Base-by-base conservation (phyloP, 2,888 invertebrate species). In the Geophilus truncorum region DNA sequence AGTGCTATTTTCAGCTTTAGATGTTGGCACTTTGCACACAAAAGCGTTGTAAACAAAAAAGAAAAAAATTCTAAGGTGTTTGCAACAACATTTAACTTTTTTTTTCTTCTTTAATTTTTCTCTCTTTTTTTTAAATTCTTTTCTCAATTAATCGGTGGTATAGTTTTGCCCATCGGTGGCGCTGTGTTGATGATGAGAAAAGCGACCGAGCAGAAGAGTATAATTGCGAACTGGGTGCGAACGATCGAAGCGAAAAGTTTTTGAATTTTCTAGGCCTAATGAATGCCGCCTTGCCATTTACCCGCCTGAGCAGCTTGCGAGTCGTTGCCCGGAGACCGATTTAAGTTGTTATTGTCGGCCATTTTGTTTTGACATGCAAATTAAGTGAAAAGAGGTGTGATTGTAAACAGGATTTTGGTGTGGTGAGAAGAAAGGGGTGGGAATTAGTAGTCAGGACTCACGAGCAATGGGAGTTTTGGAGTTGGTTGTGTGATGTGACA, bases 121-220 rank as follows among this genome's bases (percentile, higher is more conserved):
- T 12, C n/a, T 36, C 12, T 36, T 36, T 6, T 12, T 57, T 57
- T 21, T 9, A 12, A 62, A 62, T 62, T 62, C 25, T 62, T 62
- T 62, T 62, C 62, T 23, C 62, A 45, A 45, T 45, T 62, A 25
- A 62, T 62, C 25, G 62, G 12, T 45, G 45, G 45, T 45, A 45
- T 45, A 57, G 23, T 57, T 62, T 23, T 62, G 62, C 62, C 62
- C 12, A 62, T 62, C 7, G 62, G 62, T 62, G 62, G 62, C 7
- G 62, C 62, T 62, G 45, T 62, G 62, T 62, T 62, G 62, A 62
- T 62, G 62, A 62, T 62, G 62, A 62, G 62, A 25, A 62, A 62
- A 62, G 62, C 62, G 62, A 62, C 62, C 62, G 62, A 62, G 62
- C 62, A 62, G 62, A 62, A 62, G 62, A 62, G 62, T 62, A 62